Base-by-base conservation (phyloP, 2,113 vertebrate genomes). In the Martes martes region DNA sequence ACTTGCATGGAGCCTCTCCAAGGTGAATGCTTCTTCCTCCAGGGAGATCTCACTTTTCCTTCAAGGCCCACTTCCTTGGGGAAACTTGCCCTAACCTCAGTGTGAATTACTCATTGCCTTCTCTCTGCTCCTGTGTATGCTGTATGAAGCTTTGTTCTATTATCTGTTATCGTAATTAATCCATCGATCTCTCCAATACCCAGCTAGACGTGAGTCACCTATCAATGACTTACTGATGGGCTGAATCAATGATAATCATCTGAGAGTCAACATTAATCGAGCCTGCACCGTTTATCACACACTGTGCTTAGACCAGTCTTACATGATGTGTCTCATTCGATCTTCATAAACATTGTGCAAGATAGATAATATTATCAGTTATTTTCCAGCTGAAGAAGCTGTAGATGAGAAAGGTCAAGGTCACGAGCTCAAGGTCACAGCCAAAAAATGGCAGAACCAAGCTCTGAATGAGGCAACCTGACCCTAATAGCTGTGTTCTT, bases 221-320 rank as follows among this genome's bases (percentile, higher is more conserved):
- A n/a, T 8, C 33, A 65, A 33, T 39, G 47, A 50, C 39, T 76
- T 88, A 7, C 16, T 23, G 47, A 79, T n/a, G 45, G 26, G 52
- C 18, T 1, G 21, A n/a, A 67, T 67, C 92, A 24, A 89, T 39
- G 16, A 61, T 9, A 52, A 23, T 19, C 45, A 14, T 18, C 24
- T 2, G 11, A 50, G 15, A 79, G 67, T 11, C 50, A 55, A 36
- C 33, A 11, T 19, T 31, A 36, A 28, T 2, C 4, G 16, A 73
- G 69, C 3, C 19, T 42, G 7, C 23, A 8, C 23, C 14, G 14
- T 0, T 13, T 0, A 2, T 21, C 28, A 8, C 13, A 5, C 4
- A 31, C 52, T 23, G 10, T 61, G 26, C 11, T 91, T 11, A 14
- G 21, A 19, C 24, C 26, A 3, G 47, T 82, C 59, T 42, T 6